A percentile compares a stretch with the other conserved stretches of the same genome.
These are phyloP conservation scores for Sminthurides aquaticus DNA, from an alignment of 2,888 invertebrate genomes.

Conservation along the genomic window DNA sequence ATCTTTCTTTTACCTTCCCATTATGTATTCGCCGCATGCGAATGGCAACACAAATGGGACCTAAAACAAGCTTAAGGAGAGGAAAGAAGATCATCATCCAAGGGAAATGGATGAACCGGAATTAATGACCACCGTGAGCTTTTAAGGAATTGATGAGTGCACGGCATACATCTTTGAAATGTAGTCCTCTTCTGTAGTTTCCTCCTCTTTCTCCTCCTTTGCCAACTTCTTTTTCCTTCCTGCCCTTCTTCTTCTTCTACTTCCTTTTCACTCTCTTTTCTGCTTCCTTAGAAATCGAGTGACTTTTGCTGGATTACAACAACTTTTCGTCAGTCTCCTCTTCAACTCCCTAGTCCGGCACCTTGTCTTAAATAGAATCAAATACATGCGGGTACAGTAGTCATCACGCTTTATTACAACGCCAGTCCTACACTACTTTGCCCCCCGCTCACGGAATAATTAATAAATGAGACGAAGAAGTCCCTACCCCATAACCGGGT, in stretches of 20 bases:
- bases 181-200: background rate
- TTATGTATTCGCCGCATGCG: background rate
- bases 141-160: slow-evolving; percentile 7
- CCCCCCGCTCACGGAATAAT: background rate
- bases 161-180: slow-evolving; percentile 5
- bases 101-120: slow-evolving; percentile 5
- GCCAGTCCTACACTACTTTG: background rate
- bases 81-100: background rate
- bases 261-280: background rate
- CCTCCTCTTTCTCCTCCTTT: background rate
- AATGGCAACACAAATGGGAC: background rate
- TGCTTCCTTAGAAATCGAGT: background rate
- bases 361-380: too few relatives aligned
- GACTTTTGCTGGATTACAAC: background rate
- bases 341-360: too few relatives aligned
- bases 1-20: background rate
- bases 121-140: slow-evolving; percentile 8
- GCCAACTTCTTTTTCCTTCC: background rate
- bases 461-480: background rate
- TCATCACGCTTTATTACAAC: background rate
- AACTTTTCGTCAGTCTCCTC: too few relatives aligned
- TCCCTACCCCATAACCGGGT: background rate
- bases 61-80: background rate
- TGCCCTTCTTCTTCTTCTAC: background rate
- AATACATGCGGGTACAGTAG: background rate